phyloP scores from a whole-genome alignment of 2,888 invertebrate genomes.

The Autographa gamma region DNA sequence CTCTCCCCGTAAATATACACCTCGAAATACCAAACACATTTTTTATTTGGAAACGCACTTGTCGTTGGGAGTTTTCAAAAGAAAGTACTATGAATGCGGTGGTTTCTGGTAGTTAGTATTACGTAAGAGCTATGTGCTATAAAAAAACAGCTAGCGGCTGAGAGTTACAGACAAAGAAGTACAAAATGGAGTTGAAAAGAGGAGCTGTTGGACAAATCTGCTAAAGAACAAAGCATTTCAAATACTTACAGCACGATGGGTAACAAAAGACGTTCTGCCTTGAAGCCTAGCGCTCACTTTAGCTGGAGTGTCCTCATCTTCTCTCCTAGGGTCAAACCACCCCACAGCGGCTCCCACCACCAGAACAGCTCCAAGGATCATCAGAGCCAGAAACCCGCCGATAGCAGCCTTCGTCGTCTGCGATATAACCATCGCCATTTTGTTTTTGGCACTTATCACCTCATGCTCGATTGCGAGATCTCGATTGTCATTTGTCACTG shows the following conservation, averaged over 20 bases:
- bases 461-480: slow-evolving; percentile 62
- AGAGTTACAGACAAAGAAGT: background rate
- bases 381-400: slow-evolving; percentile 82
- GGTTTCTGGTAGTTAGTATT: background rate
- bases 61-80: background rate
- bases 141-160: background rate
- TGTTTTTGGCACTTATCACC: slow-evolving; percentile 75
- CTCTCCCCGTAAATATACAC: slow-evolving; percentile 30
- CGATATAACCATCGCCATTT: slow-evolving; percentile 88
- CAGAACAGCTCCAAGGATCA: slow-evolving; percentile 84
- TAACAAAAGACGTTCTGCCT: slow-evolving; percentile 84
- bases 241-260: slow-evolving; percentile 84
- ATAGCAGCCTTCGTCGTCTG: slow-evolving; percentile 86
- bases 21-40: background rate
- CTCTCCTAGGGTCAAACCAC: slow-evolving; percentile 84
- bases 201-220: background rate
- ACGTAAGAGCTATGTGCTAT: background rate
- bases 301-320: slow-evolving; percentile 84
- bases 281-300: slow-evolving; percentile 84
- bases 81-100: background rate
- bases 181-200: background rate
- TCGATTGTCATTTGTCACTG: slow-evolving; percentile 35
- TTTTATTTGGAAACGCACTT: background rate
- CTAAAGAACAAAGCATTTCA: background rate
- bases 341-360: slow-evolving; percentile 85